Conservation (phyloP, 2,113 vertebrate genomes). For the Charina bottae region DNA sequence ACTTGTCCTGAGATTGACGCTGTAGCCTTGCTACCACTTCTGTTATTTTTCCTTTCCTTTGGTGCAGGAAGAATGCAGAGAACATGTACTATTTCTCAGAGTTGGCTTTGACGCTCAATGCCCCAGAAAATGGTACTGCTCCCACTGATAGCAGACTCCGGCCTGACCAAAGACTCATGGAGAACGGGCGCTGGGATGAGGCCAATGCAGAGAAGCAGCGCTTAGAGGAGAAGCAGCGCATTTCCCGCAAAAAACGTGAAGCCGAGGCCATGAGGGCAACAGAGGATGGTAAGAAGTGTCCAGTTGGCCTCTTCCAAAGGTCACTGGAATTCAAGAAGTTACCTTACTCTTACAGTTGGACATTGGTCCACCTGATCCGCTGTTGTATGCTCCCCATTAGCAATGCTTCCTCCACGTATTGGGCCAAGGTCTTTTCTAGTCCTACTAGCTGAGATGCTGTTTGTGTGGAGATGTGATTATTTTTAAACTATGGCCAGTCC, state of each 20-base stretch:
- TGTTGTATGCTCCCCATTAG: neutral
- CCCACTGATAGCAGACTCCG: conserved; percentile 90
- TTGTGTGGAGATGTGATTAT: neutral
- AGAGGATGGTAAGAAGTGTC: conserved; percentile 77
- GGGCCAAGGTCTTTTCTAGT: neutral
- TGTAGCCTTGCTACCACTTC: neutral
- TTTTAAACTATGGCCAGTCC: neutral
- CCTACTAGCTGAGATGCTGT: neutral
- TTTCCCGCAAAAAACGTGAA: conserved; percentile 83
- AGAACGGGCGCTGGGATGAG: conserved; percentile 93
- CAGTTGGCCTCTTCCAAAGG: neutral
- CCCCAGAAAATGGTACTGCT: conserved; percentile 83
- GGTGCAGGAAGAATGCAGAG: conserved; percentile 86
- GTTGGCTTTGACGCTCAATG: conserved; percentile 91
- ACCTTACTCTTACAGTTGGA: neutral
- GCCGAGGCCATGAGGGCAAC: conserved; percentile 77
- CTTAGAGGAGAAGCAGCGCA: conserved; percentile 94
- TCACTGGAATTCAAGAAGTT: neutral
- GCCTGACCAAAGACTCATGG: conserved; percentile 94
- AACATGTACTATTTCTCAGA: conserved; percentile 97
- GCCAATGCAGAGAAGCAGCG: conserved; percentile 94
- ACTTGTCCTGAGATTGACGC: neutral
- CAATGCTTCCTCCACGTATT: neutral
- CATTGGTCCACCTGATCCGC: neutral
- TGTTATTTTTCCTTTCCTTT: neutral